Evolutionary conservation across 2,797 vertebrate genomes (phyloP).

Genomic region (Gallinago solitaria): DNA sequence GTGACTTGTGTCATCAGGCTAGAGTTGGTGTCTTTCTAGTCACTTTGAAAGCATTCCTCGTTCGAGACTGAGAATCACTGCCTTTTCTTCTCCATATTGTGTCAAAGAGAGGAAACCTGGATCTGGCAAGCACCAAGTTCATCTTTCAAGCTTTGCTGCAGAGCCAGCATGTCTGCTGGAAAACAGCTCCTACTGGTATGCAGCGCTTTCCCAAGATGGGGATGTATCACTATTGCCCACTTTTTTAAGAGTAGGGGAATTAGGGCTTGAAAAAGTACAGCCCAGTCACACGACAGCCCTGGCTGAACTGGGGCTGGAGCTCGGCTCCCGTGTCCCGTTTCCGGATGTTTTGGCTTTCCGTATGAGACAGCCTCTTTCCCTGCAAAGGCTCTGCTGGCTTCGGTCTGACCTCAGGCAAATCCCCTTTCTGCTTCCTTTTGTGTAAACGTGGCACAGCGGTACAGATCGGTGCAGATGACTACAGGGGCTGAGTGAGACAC

Average conservation of each 20-base stretch:
- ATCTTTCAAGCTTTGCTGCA: accelerated
- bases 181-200: not conserved
- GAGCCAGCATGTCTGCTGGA: not conserved
- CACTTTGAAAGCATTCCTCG: not conserved
- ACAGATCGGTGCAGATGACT: not conserved
- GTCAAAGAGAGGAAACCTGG: not conserved
- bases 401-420: not conserved
- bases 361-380: not conserved
- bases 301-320: not conserved
- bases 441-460: not conserved
- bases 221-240: not conserved
- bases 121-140: not conserved
- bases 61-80: not conserved
- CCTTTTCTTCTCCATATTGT: not conserved
- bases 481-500: not conserved
- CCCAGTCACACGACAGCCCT: accelerated
- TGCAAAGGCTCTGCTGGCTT: not conserved
- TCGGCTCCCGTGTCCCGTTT: accelerated
- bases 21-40: not conserved
- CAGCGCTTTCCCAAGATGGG: not conserved
- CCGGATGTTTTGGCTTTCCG: not conserved
- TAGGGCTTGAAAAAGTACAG: not conserved
- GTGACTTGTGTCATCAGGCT: not conserved
- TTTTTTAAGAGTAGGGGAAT: not conserved
- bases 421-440: not conserved